Conservation (phyloP, 2,797 vertebrate genomes). For the Gymnoscopelus braueri region DNA sequence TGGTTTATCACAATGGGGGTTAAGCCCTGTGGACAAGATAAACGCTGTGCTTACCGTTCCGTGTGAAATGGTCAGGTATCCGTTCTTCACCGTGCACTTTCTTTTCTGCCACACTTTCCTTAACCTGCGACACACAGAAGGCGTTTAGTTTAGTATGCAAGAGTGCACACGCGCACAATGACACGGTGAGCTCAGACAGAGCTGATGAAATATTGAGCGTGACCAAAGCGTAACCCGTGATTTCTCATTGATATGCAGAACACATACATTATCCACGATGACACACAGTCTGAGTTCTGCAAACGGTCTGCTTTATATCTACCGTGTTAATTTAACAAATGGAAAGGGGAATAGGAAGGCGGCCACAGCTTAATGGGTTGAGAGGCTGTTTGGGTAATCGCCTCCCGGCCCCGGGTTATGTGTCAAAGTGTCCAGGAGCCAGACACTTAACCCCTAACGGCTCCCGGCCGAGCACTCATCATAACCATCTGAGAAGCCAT, state of each 20-base stretch:
- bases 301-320: too few relatives aligned
- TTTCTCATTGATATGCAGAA: conserved; percentile 11
- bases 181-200: not conserved
- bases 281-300: not conserved
- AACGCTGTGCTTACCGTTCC: conserved; percentile 88
- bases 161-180: not conserved
- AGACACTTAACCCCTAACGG: too few relatives aligned
- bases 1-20: not conserved
- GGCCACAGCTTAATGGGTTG: too few relatives aligned
- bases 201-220: conserved; percentile 10
- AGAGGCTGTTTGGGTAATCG: too few relatives aligned
- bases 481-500: too few relatives aligned
- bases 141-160: not conserved
- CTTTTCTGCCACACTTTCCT: conserved; percentile 99
- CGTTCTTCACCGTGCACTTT: conserved; percentile 97
- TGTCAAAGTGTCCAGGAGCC: too few relatives aligned
- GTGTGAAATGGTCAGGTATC: conserved; percentile 98
- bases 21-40: not conserved
- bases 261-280: conserved; percentile 4
- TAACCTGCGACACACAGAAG: conserved; percentile 78
- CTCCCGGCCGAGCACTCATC: too few relatives aligned
- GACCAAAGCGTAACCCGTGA: not conserved
- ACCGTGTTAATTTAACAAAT: too few relatives aligned
- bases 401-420: too few relatives aligned
- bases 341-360: too few relatives aligned